These are phyloP conservation scores for Cynodonichthys magdalenae DNA, from an alignment of 2,797 vertebrate genomes.

Conservation along the genomic window DNA sequence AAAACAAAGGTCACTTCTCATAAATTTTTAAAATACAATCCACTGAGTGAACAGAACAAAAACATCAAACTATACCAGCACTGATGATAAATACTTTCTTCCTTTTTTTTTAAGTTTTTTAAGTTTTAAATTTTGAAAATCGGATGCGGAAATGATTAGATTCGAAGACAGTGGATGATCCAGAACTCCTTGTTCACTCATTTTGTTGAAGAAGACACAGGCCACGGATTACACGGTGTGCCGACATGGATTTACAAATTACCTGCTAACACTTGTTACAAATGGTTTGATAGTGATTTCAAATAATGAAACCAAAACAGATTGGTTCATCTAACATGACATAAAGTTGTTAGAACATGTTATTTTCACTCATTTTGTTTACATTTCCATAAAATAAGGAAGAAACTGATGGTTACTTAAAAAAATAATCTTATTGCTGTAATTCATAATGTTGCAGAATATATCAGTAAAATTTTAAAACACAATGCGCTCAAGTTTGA, in stretches of 20 bases:
- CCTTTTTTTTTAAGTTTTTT: background rate
- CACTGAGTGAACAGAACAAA: background rate
- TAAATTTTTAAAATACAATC: constrained; percentile 19
- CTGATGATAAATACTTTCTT: background rate
- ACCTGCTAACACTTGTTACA: background rate
- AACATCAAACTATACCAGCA: background rate
- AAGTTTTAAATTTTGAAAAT: too few relatives aligned
- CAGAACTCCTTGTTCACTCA: too few relatives aligned
- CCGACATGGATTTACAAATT: background rate
- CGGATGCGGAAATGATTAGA: too few relatives aligned
- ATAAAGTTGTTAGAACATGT: background rate
- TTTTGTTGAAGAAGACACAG: constrained; percentile 26
- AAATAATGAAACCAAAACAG: constrained; percentile 10
- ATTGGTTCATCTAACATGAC: background rate
- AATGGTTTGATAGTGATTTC: background rate
- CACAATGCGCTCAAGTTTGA: background rate
- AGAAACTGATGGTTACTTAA: too few relatives aligned
- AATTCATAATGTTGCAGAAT: too few relatives aligned
- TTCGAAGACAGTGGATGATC: too few relatives aligned
- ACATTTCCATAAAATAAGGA: too few relatives aligned
- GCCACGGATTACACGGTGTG: background rate
- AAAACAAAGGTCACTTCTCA: constrained; percentile 20
- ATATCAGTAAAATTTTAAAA: too few relatives aligned
- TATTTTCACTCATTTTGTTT: too few relatives aligned
- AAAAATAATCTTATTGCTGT: too few relatives aligned